phyloP scores from a whole-genome alignment of 2,797 vertebrate genomes.

The Microhierax caerulescens region DNA sequence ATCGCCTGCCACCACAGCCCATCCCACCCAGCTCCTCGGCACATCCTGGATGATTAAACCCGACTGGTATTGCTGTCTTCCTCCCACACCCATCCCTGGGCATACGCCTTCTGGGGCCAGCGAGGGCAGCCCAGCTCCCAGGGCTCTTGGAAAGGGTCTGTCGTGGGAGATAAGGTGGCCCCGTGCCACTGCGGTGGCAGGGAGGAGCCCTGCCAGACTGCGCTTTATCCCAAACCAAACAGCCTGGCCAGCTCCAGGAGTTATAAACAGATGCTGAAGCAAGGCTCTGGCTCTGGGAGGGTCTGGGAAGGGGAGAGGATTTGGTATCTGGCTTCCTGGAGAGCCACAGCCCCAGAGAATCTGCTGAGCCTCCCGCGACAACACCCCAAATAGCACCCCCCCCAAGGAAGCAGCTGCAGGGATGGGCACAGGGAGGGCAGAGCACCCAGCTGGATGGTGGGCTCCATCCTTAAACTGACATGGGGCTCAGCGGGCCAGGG shows the following conservation, averaged over 20 bases:
- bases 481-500: accelerated
- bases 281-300: constrained; percentile 35
- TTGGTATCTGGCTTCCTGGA: constrained; percentile 55
- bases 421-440: neutral
- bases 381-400: constrained; percentile 23
- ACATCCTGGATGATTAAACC: constrained; percentile 61
- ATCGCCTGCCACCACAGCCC: neutral
- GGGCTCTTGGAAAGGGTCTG: constrained; percentile 30
- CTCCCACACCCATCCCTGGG: constrained; percentile 45
- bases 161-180: constrained; percentile 32
- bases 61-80: constrained; percentile 9
- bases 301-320: constrained; percentile 43
- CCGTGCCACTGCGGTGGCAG: constrained; percentile 43
- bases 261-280: constrained; percentile 66
- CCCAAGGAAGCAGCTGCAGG: constrained; percentile 18
- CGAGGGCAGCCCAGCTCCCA: neutral
- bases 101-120: constrained; percentile 21
- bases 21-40: neutral
- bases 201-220: constrained; percentile 48
- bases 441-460: neutral
- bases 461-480: neutral
- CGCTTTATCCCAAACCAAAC: constrained; percentile 71
- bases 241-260: constrained; percentile 39
- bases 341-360: constrained; percentile 12
- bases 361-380: constrained; percentile 12